Evolutionary conservation across 2,888 invertebrate species (phyloP).

Genomic region (Cataglyphis rosenhaueri): DNA sequence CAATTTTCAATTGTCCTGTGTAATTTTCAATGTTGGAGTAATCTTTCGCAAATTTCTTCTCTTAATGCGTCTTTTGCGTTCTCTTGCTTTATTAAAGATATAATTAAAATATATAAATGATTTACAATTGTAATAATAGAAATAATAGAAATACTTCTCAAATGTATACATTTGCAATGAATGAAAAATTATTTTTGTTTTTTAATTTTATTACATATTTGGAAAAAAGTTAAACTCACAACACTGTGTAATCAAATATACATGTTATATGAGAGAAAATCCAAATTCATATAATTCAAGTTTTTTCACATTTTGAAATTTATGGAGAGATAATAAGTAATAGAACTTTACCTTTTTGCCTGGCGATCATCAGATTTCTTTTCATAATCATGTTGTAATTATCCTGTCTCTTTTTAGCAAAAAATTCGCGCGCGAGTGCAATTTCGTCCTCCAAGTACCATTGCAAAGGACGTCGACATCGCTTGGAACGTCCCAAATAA

Average conservation of each 20-base stretch:
- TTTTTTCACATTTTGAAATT: not conserved
- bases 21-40: not conserved
- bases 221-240: not conserved
- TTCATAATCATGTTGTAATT: constrained; percentile 60
- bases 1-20: not conserved
- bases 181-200: not conserved
- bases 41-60: constrained; percentile 5
- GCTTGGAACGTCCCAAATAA: constrained; percentile 68
- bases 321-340: not conserved
- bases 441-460: constrained; percentile 80
- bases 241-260: not conserved
- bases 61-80: not conserved
- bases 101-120: not conserved
- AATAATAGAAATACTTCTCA: not conserved
- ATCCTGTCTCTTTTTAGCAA: constrained; percentile 64
- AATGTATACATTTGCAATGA: not conserved
- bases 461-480: constrained; percentile 74
- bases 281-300: not conserved
- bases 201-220: not conserved
- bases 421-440: constrained; percentile 68
- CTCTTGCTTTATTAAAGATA: not conserved
- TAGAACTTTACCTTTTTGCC: constrained; percentile 60
- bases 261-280: not conserved
- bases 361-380: constrained; percentile 61
- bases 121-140: not conserved